Percentiles rank a stretch among this genome's conserved stretches.
Evolutionary conservation across 2,888 invertebrate species (phyloP).

Genomic region (Pseudanteris insignis): DNA sequence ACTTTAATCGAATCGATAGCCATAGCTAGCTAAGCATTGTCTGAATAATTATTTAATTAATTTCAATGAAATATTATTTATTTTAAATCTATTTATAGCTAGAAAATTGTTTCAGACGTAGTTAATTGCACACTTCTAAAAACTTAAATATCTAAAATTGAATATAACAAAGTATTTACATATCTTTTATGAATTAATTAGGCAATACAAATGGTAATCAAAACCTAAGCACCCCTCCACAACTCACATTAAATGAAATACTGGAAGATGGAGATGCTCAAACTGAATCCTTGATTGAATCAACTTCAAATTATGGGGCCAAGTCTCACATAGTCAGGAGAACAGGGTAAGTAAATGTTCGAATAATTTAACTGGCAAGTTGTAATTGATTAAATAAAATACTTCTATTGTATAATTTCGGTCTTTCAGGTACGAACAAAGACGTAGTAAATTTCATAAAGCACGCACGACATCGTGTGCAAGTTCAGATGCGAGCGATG

Average conservation of each 20-base stretch:
- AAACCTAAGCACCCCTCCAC: slow-evolving; percentile 62
- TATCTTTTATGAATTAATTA: neutral
- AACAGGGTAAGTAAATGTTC: slow-evolving; percentile 52
- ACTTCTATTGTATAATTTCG: neutral
- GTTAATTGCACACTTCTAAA: neutral
- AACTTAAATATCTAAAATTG: neutral
- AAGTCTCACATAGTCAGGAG: slow-evolving; percentile 55
- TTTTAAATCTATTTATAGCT: no score
- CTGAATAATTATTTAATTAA: no score
- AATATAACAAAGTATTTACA: no score
- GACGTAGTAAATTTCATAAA: slow-evolving; percentile 77
- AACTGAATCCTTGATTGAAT: slow-evolving; percentile 41
- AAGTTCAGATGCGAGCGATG: slow-evolving; percentile 93
- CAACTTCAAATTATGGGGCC: slow-evolving; percentile 41
- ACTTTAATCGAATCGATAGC: no score
- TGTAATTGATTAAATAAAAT: neutral
- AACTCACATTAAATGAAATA: slow-evolving; percentile 73
- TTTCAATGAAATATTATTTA: no score
- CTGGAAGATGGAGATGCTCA: slow-evolving; percentile 72
- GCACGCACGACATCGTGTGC: slow-evolving; percentile 88
- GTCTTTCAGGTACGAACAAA: slow-evolving; percentile 68
- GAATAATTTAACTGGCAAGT: no score
- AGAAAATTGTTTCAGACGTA: neutral
- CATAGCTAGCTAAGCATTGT: no score
- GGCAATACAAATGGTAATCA: slow-evolving; percentile 49